Evolutionary conservation across 1,140 invertebrate genomes (phyloP).

Genomic region (Theocolax elegans): DNA sequence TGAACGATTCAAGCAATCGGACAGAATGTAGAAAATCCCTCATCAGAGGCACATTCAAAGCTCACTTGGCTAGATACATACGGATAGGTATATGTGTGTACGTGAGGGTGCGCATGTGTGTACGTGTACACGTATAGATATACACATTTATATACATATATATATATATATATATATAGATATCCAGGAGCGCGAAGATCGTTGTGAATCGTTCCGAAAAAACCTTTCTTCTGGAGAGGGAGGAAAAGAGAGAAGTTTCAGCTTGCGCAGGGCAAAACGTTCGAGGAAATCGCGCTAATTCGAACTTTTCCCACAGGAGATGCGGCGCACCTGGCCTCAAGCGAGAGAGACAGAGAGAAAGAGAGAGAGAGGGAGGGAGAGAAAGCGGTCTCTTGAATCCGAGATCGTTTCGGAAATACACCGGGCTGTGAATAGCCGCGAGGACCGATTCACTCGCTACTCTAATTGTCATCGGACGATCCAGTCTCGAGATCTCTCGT

Average conservation of each 20-base stretch:
- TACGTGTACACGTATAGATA: too few species aligned
- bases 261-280: not conserved
- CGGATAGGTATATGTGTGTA: too few species aligned
- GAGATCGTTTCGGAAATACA: slow-evolving; percentile 10
- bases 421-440: not conserved
- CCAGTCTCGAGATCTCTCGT: not conserved
- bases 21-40: slow-evolving; percentile 22
- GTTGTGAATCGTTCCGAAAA: not conserved
- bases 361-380: too few species aligned
- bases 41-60: slow-evolving; percentile 26
- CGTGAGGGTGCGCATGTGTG: too few species aligned
- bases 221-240: slow-evolving; percentile 13
- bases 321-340: slow-evolving; percentile 17
- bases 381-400: not conserved
- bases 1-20: slow-evolving; percentile 30
- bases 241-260: not conserved
- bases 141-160: too few species aligned
- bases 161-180: too few species aligned
- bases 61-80: slow-evolving; percentile 6
- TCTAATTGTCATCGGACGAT: not conserved
- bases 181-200: slow-evolving; percentile 5
- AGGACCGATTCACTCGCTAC: not conserved
- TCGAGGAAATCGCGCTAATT: slow-evolving; percentile 39
- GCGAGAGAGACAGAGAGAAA: too few species aligned
- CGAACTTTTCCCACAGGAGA: slow-evolving; percentile 30